A percentile compares a stretch with the other conserved stretches of the same genome.
phyloP scores from a whole-genome alignment of 2,113 vertebrate species.

The Ameiurus melas region DNA sequence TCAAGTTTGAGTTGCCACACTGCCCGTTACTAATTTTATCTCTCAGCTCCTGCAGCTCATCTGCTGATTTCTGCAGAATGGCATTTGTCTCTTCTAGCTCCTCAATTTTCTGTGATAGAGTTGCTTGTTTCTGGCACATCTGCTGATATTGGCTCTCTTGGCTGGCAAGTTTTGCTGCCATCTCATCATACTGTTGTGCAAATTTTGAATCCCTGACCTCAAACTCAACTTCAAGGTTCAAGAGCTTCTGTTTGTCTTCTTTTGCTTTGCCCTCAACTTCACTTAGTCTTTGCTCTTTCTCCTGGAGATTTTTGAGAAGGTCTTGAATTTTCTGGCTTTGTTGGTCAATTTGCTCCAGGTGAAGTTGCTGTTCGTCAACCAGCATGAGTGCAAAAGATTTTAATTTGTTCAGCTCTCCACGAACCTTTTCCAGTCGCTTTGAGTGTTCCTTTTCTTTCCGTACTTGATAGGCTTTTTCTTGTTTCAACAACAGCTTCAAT shows the following conservation, averaged over 20 bases:
- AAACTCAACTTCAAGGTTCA: conserved; percentile 86
- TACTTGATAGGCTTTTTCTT: conserved; percentile 90
- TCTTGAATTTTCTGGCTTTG: conserved; percentile 89
- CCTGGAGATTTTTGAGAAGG: conserved; percentile 84
- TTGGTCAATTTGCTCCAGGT: conserved; percentile 92
- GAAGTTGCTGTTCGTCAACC: conserved; percentile 95
- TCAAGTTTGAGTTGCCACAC: conserved; percentile 87
- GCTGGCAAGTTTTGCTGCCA: conserved; percentile 82
- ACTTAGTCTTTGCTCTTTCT: conserved; percentile 84
- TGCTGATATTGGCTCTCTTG: conserved; percentile 87
- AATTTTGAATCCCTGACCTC: conserved; percentile 83
- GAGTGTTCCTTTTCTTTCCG: conserved; percentile 91
- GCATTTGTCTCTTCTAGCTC: conserved; percentile 88
- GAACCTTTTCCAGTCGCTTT: conserved; percentile 83
- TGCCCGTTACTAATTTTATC: conserved; percentile 89
- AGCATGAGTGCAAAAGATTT: conserved; percentile 98
- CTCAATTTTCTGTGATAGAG: conserved; percentile 82
- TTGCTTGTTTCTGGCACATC: conserved; percentile 82
- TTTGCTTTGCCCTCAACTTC: conserved; percentile 75
- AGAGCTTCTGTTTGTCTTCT: conserved; percentile 84
- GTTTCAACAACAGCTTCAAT: conserved; percentile 93
- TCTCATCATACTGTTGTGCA: conserved; percentile 90
- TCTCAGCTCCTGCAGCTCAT: conserved; percentile 86
- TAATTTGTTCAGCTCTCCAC: conserved; percentile 91
- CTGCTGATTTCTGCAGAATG: conserved; percentile 85